Evolutionary conservation across 2,113 vertebrate genomes (phyloP).

Genomic region (Chaetura pelagica): DNA sequence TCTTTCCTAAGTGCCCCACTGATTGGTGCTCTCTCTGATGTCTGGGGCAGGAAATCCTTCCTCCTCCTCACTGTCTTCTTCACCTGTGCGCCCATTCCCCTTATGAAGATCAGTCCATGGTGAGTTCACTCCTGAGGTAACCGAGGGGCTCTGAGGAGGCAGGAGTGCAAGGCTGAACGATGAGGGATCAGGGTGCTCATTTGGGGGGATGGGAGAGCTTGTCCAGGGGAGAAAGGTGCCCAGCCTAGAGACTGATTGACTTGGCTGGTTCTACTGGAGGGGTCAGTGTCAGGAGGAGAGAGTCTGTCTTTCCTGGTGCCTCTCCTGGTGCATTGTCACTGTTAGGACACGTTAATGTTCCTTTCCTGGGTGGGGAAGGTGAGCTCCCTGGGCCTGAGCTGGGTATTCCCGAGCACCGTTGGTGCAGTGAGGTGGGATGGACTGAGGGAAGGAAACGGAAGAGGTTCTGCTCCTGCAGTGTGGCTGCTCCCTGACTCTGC

Average conservation of each 20-base stretch:
- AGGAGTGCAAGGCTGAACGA: fast-evolving
- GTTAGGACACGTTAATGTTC: fast-evolving
- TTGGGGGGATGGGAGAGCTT: not conserved
- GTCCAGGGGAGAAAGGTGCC: not conserved
- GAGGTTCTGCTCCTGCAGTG: not conserved
- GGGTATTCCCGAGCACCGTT: fast-evolving
- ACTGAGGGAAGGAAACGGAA: not conserved
- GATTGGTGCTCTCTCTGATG: slow-evolving; percentile 94
- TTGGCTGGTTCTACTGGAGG: not conserved
- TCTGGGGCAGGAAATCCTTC: slow-evolving; percentile 97
- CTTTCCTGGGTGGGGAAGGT: not conserved
- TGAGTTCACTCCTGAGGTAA: slow-evolving; percentile 65
- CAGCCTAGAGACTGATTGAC: not conserved
- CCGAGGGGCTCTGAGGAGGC: not conserved
- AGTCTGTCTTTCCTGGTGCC: not conserved
- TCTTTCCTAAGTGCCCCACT: slow-evolving; percentile 96
- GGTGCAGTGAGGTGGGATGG: not conserved
- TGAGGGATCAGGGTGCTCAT: not conserved
- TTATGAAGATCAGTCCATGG: slow-evolving; percentile 97
- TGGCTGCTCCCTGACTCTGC: not conserved
- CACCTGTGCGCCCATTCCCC: slow-evolving; percentile 94
- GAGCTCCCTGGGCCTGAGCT: not conserved
- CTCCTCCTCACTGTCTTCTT: slow-evolving; percentile 96
- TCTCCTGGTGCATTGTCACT: not conserved
- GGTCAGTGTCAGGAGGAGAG: not conserved